phyloP scores from a whole-genome alignment of 2,113 vertebrate species.

The Myiagra hebetior region DNA sequence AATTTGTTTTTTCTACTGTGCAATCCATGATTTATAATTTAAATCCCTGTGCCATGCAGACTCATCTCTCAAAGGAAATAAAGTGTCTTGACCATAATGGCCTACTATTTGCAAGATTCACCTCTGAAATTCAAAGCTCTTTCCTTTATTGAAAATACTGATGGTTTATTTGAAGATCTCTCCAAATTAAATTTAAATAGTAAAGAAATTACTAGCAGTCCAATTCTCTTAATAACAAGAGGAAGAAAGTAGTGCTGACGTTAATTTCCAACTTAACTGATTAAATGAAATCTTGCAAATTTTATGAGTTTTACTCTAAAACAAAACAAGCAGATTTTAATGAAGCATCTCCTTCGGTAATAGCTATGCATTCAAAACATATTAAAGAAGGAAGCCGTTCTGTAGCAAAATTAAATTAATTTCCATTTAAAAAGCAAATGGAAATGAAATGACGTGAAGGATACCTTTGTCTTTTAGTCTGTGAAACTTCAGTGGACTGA shows the following conservation, averaged over 20 bases:
- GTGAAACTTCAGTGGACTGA: background rate
- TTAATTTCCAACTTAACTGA: slow-evolving; percentile 3
- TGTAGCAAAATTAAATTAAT: background rate
- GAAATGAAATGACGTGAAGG: background rate
- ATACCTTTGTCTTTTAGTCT: background rate
- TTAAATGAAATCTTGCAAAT: slow-evolving; percentile 4
- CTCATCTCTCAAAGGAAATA: background rate
- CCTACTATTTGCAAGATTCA: background rate
- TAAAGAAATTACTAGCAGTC: background rate
- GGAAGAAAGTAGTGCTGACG: background rate
- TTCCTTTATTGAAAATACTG: background rate
- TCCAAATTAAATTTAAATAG: background rate
- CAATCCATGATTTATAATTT: background rate
- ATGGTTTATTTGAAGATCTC: background rate
- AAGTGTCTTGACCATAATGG: background rate
- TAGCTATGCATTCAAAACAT: background rate
- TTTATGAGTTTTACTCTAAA: background rate
- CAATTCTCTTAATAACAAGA: background rate
- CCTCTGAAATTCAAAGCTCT: background rate
- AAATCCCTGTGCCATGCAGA: background rate
- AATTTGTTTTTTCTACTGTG: background rate
- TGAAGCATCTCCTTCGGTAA: background rate
- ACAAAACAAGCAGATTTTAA: slow-evolving; percentile 20
- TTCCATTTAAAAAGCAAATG: background rate
- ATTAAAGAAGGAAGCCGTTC: background rate